These are phyloP conservation scores for Oxyura jamaicensis DNA, from an alignment of 2,113 vertebrate genomes.

Conservation along the genomic window DNA sequence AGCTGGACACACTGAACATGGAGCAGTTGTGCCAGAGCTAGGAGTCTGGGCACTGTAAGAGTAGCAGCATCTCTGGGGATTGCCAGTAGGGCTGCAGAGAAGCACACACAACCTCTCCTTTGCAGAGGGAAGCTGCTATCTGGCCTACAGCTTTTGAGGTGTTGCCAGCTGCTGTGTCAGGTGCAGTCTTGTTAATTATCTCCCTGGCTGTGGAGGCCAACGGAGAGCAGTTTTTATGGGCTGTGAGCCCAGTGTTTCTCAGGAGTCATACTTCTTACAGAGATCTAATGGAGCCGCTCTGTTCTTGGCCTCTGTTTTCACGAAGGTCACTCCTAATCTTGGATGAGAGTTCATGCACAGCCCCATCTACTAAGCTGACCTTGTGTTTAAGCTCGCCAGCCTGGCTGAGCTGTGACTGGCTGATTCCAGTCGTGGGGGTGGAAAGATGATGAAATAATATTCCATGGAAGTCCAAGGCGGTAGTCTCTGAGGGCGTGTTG, in stretches of 20 bases:
- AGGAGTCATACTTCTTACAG: background rate
- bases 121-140: background rate
- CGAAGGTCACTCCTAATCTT: background rate
- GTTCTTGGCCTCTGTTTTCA: background rate
- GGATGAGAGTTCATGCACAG: background rate
- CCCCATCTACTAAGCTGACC: background rate
- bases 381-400: background rate
- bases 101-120: background rate
- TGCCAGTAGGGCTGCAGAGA: background rate
- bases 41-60: accelerated
- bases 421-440: background rate
- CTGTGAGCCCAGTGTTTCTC: background rate
- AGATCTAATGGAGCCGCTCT: background rate
- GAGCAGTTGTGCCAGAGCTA: background rate
- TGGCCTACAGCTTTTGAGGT: background rate
- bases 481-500: background rate
- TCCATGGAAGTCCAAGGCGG: background rate
- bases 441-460: background rate
- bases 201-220: background rate
- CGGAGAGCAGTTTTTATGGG: background rate
- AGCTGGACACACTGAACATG: background rate
- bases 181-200: background rate
- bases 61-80: background rate
- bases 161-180: background rate
- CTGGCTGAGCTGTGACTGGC: background rate